Evolutionary conservation across 2,113 vertebrate species (phyloP), one percentile per base, ranked within the genome.

Genomic region (Gopherus flavomarginatus): DNA sequence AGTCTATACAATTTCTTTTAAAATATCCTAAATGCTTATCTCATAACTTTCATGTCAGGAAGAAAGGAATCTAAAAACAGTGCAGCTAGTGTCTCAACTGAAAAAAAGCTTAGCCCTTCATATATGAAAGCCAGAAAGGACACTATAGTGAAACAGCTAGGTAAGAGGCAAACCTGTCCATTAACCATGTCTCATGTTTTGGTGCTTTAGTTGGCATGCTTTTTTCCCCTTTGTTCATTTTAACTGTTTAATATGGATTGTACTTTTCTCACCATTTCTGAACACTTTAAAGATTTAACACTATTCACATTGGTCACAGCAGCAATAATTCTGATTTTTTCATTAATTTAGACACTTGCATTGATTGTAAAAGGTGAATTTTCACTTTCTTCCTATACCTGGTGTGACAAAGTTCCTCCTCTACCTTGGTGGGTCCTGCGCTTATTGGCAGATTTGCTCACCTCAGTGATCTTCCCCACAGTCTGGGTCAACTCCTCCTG

Each of bases 31-130:
- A 65, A 12, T 80, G 31, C 8, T 3, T 91, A 35, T 69, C 92
- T 81, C 87, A 65, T 53, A 77, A 84, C 26, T 96, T 96, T 89
- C 50, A n/a, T 13, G 81, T 94, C 49, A 92, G 92, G 86, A 96
- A 90, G 84, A 91, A 94, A 85, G 87, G 90, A 75, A 65, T 80
- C 14, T 94, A 92, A 89, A 90, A 17, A 75, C 88, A 86, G 9
- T 62, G 81, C 72, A 82, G 82, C n/a, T 65, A 90, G 59, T 44
- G 38, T 87, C 84, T 88, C 75, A 57, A 53, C 65, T 54, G 89
- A 87, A 17, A 87, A 95, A 81, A 59, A 89, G 47, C 17, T 0
- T 84, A 72, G 42, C 27, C 38, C 81, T 47, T 92, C 54, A 59
- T 90, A 1, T 82, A 80, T 59, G 44, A 78, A 81, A 83, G 81